These are phyloP conservation scores for Mesochorus sp. DNA, from an alignment of 2,888 invertebrate species.

Conservation along the genomic window DNA sequence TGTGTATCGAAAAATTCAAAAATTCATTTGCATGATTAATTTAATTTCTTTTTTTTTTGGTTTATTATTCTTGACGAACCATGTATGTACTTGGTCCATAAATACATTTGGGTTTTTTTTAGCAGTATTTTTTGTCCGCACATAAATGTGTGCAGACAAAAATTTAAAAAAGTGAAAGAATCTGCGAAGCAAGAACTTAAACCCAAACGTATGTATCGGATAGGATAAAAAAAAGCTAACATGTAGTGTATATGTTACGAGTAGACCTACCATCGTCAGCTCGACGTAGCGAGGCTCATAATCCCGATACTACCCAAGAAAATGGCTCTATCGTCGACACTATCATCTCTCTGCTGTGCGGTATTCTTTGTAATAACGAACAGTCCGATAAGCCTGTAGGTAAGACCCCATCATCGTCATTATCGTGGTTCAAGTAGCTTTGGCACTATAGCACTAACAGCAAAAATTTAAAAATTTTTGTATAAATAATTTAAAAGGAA, in stretches of 20 bases:
- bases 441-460: not conserved
- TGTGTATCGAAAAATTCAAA: not conserved
- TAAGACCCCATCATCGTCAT: slow-evolving; percentile 70
- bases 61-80: slow-evolving; percentile 31
- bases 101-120: slow-evolving; percentile 73
- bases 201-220: slow-evolving; percentile 71
- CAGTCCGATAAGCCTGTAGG: slow-evolving; percentile 78
- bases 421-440: not conserved
- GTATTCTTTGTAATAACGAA: slow-evolving; percentile 80
- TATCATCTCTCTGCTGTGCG: slow-evolving; percentile 81
- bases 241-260: slow-evolving; percentile 77
- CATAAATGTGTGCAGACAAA: too few species aligned
- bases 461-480: not conserved
- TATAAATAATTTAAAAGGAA: too few species aligned
- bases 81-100: slow-evolving; percentile 67
- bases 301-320: slow-evolving; percentile 75
- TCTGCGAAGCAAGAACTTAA: not conserved
- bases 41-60: not conserved
- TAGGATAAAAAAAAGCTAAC: slow-evolving; percentile 72
- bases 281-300: slow-evolving; percentile 77
- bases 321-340: slow-evolving; percentile 79
- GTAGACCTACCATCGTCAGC: slow-evolving; percentile 77
- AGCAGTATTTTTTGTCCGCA: too few species aligned
- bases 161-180: not conserved
- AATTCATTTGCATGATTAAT: slow-evolving; percentile 7